Conservation (phyloP, 2,113 vertebrate genomes). For the Lepus americanus region DNA sequence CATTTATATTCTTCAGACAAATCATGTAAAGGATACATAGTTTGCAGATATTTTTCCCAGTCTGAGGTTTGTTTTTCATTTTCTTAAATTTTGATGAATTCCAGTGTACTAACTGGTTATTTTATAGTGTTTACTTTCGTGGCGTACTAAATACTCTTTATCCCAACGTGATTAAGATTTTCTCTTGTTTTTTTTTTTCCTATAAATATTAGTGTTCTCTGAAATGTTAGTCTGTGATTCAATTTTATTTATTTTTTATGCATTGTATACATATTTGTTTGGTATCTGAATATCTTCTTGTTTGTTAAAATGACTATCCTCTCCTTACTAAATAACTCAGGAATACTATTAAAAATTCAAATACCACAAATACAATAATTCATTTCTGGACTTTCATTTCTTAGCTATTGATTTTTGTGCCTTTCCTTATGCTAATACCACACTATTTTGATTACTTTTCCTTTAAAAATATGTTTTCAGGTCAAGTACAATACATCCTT, state of each 20-base stretch:
- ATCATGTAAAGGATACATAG: neutral
- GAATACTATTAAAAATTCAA: neutral
- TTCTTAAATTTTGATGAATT: slow-evolving; percentile 6
- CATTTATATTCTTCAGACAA: neutral
- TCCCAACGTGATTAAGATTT: neutral
- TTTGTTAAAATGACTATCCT: neutral
- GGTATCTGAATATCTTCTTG: neutral
- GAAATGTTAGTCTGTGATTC: neutral
- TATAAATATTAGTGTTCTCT: neutral
- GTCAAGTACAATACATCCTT: neutral
- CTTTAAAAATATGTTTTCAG: slow-evolving; percentile 36
- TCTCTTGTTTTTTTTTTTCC: neutral
- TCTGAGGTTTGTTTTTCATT: neutral
- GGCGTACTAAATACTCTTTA: neutral
- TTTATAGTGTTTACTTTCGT: neutral
- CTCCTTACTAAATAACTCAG: neutral
- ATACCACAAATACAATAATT: neutral
- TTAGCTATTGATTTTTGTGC: neutral
- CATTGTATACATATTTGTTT: neutral
- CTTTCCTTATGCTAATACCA: neutral
- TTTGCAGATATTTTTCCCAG: neutral
- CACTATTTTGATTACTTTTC: neutral
- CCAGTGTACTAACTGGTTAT: neutral
- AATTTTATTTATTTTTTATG: slow-evolving; percentile 16
- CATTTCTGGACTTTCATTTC: neutral